phyloP scores from a whole-genome alignment of 2,888 invertebrate species.

The Coenonympha glycerion region DNA sequence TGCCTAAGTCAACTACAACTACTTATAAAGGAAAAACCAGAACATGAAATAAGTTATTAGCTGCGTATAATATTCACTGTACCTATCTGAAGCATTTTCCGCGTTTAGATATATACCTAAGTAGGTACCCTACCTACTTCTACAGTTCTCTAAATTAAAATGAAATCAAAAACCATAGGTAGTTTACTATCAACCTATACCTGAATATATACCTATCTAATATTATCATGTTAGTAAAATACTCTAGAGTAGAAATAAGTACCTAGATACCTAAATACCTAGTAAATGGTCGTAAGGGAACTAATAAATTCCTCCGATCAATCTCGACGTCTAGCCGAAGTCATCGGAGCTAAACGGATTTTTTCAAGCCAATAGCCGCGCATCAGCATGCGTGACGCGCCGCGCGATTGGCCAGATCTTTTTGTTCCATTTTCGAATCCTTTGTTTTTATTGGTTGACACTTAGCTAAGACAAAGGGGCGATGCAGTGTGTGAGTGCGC shows the following conservation, averaged over 20 bases:
- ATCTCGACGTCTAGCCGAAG: slow-evolving; percentile 68
- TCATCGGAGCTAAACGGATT: slow-evolving; percentile 73
- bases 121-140: too few relatives aligned
- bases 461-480: slow-evolving; percentile 77
- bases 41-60: too few relatives aligned
- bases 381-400: slow-evolving; percentile 72
- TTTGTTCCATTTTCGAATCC: slow-evolving; percentile 75
- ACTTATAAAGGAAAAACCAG: too few relatives aligned
- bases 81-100: too few relatives aligned
- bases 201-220: too few relatives aligned
- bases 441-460: slow-evolving; percentile 78
- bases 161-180: too few relatives aligned
- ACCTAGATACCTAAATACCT: slow-evolving; percentile 8
- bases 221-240: too few relatives aligned
- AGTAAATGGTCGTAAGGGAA: slow-evolving; percentile 26
- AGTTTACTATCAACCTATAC: too few relatives aligned
- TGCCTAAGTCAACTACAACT: too few relatives aligned
- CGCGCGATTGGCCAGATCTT: slow-evolving; percentile 70
- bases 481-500: slow-evolving; percentile 64
- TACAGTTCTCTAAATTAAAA: too few relatives aligned
- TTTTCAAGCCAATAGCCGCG: slow-evolving; percentile 74
- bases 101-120: too few relatives aligned
- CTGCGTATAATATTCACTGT: too few relatives aligned
- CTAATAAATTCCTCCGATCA: slow-evolving; percentile 57
- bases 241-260: background rate